Percentiles rank a stretch among this genome's conserved stretches.
Evolutionary conservation across 2,888 invertebrate species (phyloP).

Genomic region (Cylloceria caligata): DNA sequence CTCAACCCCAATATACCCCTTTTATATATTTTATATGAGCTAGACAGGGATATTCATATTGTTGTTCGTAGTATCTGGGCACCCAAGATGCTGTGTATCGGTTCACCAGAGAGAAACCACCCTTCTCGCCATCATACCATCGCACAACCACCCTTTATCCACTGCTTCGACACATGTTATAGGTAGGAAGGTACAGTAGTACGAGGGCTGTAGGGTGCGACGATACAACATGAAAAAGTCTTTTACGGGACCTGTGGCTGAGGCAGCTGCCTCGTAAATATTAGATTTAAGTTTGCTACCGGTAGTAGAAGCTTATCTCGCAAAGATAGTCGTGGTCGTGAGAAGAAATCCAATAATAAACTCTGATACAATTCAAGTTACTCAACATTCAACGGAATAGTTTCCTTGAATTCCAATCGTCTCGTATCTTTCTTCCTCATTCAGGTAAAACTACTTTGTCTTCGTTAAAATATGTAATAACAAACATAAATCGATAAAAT

Average conservation of each 20-base stretch:
- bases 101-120: constrained; percentile 11
- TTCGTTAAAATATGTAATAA: neutral
- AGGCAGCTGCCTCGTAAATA: constrained; percentile 48
- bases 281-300: constrained; percentile 36
- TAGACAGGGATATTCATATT: constrained; percentile 14
- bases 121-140: constrained; percentile 1
- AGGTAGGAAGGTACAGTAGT: too few relatives aligned
- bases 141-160: constrained; percentile 9
- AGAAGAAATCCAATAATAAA: constrained; percentile 1
- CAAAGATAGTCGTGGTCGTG: constrained; percentile 1
- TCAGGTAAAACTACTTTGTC: neutral
- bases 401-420: neutral
- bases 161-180: constrained; percentile 23
- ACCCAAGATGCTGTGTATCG: neutral
- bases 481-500: too few relatives aligned
- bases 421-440: neutral
- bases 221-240: constrained; percentile 41
- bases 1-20: neutral
- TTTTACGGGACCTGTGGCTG: too few relatives aligned
- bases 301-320: constrained; percentile 37
- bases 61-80: neutral
- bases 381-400: neutral
- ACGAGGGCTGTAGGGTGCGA: neutral
- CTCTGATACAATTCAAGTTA: neutral
- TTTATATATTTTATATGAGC: constrained; percentile 6